A percentile compares a stretch with the other conserved stretches of the same genome.
These are phyloP conservation scores for Tuberolachnus salignus DNA, from an alignment of 2,888 invertebrate genomes.

Conservation along the genomic window DNA sequence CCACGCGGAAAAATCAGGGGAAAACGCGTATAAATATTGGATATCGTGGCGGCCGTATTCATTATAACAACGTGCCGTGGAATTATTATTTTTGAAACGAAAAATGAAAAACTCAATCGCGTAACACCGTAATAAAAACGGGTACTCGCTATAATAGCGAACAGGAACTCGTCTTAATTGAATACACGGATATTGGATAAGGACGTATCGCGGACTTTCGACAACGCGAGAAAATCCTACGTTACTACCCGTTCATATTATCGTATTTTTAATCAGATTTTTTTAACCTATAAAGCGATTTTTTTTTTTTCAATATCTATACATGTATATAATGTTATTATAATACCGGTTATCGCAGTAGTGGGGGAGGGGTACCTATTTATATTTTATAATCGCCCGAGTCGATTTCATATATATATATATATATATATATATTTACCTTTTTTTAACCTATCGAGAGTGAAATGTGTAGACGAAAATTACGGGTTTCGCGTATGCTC, in stretches of 20 bases:
- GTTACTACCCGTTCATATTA: too few relatives aligned
- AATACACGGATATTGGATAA: not conserved
- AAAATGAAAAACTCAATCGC: not conserved
- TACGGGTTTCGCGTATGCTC: too few relatives aligned
- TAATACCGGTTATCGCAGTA: not conserved
- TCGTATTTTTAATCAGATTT: constrained; percentile 22
- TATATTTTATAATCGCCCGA: not conserved
- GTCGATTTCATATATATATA: not conserved
- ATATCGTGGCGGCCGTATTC: too few relatives aligned
- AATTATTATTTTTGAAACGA: too few relatives aligned
- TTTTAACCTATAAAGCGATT: not conserved
- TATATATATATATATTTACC: not conserved
- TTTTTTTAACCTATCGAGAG: too few relatives aligned
- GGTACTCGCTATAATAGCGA: not conserved
- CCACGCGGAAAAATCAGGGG: too few relatives aligned
- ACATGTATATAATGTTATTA: not conserved
- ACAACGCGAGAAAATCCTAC: not conserved
- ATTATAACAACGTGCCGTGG: too few relatives aligned
- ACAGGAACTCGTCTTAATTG: constrained; percentile 7
- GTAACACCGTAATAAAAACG: not conserved
- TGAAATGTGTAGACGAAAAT: too few relatives aligned
- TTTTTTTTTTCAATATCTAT: too few relatives aligned
- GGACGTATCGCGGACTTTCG: not conserved
- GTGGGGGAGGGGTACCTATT: not conserved
- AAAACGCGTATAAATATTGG: too few relatives aligned